phyloP scores from a whole-genome alignment of 2,797 vertebrate genomes.

The Choloepus didactylus region DNA sequence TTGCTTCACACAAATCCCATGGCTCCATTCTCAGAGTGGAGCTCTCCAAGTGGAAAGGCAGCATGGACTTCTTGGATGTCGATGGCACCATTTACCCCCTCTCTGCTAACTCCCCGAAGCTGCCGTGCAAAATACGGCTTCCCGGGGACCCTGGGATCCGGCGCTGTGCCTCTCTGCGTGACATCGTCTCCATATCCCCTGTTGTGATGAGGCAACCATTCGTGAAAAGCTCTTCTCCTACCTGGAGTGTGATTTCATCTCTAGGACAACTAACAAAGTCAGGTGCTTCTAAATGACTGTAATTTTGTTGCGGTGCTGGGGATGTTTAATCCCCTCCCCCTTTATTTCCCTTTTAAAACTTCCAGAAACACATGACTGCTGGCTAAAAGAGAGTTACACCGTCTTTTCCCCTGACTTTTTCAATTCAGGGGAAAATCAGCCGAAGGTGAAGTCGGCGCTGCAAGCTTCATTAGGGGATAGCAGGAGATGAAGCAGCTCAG shows the following conservation, averaged over 20 bases:
- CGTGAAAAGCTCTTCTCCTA: not conserved
- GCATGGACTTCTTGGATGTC: not conserved
- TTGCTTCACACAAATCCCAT: not conserved
- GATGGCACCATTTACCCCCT: not conserved
- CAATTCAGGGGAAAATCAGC: not conserved
- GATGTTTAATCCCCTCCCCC: not conserved
- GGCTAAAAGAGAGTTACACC: not conserved
- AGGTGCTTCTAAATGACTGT: not conserved
- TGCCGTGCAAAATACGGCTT: not conserved
- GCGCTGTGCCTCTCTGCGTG: not conserved
- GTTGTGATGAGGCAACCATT: slow-evolving; percentile 35
- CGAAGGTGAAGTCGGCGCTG: not conserved
- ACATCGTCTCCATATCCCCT: slow-evolving; percentile 16
- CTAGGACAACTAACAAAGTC: slow-evolving; percentile 30
- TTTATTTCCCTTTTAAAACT: slow-evolving; percentile 41
- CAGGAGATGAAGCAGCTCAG: not conserved
- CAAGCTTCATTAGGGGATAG: slow-evolving; percentile 22
- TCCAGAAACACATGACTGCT: not conserved
- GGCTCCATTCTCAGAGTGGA: not conserved
- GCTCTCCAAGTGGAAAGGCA: not conserved
- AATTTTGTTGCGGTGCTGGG: not conserved
- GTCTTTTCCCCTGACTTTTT: not conserved
- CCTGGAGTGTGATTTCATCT: slow-evolving; percentile 57
- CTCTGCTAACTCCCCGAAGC: not conserved
- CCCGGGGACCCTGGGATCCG: slow-evolving; percentile 43